Conservation (phyloP, 2,888 invertebrate genomes). For the Trissoscelio sp. region DNA sequence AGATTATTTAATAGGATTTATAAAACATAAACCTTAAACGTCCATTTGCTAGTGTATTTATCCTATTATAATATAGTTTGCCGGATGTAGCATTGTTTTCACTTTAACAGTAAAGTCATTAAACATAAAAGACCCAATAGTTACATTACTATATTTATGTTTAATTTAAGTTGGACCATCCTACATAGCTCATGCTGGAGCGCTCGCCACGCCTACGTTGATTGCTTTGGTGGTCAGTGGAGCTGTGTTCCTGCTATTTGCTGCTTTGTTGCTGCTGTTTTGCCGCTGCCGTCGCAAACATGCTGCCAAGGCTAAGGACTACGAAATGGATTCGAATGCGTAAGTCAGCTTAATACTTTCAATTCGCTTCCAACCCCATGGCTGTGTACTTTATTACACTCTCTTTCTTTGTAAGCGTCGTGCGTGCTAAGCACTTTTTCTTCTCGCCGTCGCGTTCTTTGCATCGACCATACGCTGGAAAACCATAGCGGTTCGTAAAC, state of each 20-base stretch:
- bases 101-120: background rate
- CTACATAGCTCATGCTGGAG: constrained; percentile 91
- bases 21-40: too few relatives aligned
- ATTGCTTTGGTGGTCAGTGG: constrained; percentile 92
- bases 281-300: constrained; percentile 94
- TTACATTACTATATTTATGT: constrained; percentile 61
- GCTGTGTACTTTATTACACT: constrained; percentile 6
- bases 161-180: constrained; percentile 89
- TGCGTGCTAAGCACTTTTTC: constrained; percentile 50
- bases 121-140: constrained; percentile 25
- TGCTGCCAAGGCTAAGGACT: constrained; percentile 92
- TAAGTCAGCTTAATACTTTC: constrained; percentile 77
- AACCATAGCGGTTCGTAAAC: constrained; percentile 74
- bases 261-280: constrained; percentile 91
- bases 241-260: constrained; percentile 91
- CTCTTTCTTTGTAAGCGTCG: constrained; percentile 7
- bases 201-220: constrained; percentile 90
- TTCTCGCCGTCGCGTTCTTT: constrained; percentile 24
- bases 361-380: constrained; percentile 35
- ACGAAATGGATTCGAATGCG: constrained; percentile 92
- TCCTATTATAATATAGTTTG: too few relatives aligned
- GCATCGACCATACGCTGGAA: constrained; percentile 30
- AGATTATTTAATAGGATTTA: too few relatives aligned
- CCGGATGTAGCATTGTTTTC: too few relatives aligned
- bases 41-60: too few relatives aligned